Evolutionary conservation across 2,888 invertebrate species (phyloP), one percentile per base, ranked within the genome.

Genomic region (Latrodectus hesperus): DNA sequence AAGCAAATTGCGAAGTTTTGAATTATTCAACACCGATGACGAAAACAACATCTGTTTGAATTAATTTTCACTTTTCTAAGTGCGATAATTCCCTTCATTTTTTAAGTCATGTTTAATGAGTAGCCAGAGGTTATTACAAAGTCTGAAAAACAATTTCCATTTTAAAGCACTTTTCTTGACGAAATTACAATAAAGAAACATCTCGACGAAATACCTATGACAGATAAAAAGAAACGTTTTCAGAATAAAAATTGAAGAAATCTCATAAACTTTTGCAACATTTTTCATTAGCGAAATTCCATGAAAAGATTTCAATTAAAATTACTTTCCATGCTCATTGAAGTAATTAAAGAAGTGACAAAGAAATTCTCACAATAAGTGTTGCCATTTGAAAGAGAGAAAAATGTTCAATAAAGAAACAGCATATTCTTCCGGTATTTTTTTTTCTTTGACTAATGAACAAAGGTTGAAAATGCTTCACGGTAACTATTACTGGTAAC

Each of bases 311-410:
- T 65, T 49, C 76, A 76, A 76, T 76, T 76, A 76, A 76, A 38
- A 76, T 51, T 76, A 65, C 76, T 76, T 76, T 76, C 76, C 17
- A 17, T 65, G 16, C 76, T 51, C 65, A 76, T 76, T 65, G 76
- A 65, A 76, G 65, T 76, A 76, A 76, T 76, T 76, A 76, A 76
- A 76, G 64, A 76, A 76, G 76, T 65, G 51, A 76, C 76, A 76
- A 76, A 76, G 76, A 76, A 76, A 76, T 76, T 76, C 76, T 60
- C 51, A 51, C 49, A 76, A 76, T 76, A 76, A 65, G 65, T 76
- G 76, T 76, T 76, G 76, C 76, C 76, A 76, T 76, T 65, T 64
- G 65, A 65, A 12, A 38, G 38, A 76, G 65, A 76, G 17, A 65
- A 67, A 76, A 76, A 76, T 64, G 17, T 17, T 65, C n/a, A n/a